These are phyloP conservation scores for Cheilosia vulpina DNA, from an alignment of 2,888 invertebrate species.

Conservation along the genomic window DNA sequence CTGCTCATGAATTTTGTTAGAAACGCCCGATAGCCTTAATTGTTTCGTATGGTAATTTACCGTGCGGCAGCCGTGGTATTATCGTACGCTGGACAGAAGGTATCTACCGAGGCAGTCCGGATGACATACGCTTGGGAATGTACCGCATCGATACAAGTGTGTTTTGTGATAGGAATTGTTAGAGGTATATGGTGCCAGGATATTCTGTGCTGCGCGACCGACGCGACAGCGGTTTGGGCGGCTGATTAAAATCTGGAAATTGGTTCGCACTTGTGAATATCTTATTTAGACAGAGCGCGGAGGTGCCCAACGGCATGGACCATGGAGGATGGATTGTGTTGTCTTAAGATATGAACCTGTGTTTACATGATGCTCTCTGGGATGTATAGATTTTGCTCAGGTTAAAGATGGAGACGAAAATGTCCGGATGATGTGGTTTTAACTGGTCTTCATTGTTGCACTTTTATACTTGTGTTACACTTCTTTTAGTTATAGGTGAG, in stretches of 20 bases:
- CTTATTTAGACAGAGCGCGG: conserved; percentile 49
- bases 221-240: background rate
- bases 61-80: conserved; percentile 35
- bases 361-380: conserved; percentile 44
- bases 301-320: background rate
- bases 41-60: conserved; percentile 73
- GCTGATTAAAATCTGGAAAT: conserved; percentile 64
- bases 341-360: conserved; percentile 40
- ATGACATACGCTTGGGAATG: conserved; percentile 45
- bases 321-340: conserved; percentile 10
- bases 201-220: conserved; percentile 1
- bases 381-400: background rate
- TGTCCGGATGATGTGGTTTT: background rate
- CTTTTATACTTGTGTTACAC: too few relatives aligned
- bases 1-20: conserved; percentile 64
- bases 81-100: conserved; percentile 32
- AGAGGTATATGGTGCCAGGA: conserved; percentile 5
- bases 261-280: conserved; percentile 70
- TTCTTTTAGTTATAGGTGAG: too few relatives aligned
- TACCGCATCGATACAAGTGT: conserved; percentile 38
- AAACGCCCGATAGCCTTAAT: conserved; percentile 74
- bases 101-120: conserved; percentile 22
- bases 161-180: conserved; percentile 41
- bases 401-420: background rate
- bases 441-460: background rate